phyloP scores from a whole-genome alignment of 1,140 invertebrate species.

The Pogonomyrmex barbatus region DNA sequence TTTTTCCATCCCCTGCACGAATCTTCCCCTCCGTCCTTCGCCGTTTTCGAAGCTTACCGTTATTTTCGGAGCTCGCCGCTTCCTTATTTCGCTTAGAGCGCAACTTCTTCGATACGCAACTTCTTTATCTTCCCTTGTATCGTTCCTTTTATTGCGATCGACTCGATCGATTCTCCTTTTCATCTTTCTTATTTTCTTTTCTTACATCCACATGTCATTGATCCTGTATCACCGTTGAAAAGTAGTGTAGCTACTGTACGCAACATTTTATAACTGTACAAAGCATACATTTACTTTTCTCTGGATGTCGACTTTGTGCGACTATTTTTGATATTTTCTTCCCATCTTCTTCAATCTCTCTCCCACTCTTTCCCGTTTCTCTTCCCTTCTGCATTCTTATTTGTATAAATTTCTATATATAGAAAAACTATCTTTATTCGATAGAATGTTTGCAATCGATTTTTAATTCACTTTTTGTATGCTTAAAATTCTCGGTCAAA shows the following conservation, averaged over 20 bases:
- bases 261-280: constrained; percentile 1
- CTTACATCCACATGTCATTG: constrained; percentile 5
- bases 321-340: constrained; percentile 45
- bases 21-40: background rate
- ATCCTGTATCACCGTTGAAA: constrained; percentile 33
- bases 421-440: background rate
- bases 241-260: constrained; percentile 33
- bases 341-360: constrained; percentile 28
- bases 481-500: background rate
- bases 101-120: background rate
- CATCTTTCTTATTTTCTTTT: constrained; percentile 20
- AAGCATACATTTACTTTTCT: background rate
- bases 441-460: constrained; percentile 22
- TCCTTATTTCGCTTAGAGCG: constrained; percentile 23
- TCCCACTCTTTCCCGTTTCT: background rate
- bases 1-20: constrained; percentile 47
- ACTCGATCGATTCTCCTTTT: constrained; percentile 42
- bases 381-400: background rate
- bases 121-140: constrained; percentile 45
- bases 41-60: background rate
- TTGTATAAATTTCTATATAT: constrained; percentile 4
- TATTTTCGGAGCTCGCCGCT: constrained; percentile 36
- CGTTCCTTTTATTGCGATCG: constrained; percentile 48
- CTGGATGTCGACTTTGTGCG: background rate
- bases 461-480: background rate